Conservation (phyloP, 2,888 invertebrate genomes). For the Leucophenga montana region DNA sequence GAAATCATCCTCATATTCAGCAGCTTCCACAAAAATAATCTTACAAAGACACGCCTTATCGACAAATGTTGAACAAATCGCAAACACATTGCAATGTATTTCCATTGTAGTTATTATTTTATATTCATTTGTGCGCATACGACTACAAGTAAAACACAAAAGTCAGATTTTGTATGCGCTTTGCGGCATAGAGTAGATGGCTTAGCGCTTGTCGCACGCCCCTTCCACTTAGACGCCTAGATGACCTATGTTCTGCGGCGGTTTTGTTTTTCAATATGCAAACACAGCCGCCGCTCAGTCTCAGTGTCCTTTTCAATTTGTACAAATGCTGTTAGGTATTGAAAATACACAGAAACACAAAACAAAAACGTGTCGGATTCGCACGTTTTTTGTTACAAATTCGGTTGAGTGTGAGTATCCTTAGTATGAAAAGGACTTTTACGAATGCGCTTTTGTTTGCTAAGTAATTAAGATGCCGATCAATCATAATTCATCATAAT, state of each 20-base stretch:
- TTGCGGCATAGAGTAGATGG: slow-evolving; percentile 57
- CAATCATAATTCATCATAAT: slow-evolving; percentile 70
- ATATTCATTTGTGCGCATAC: neutral
- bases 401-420: neutral
- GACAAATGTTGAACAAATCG: too few species aligned
- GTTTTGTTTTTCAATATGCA: neutral
- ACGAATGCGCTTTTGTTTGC: slow-evolving; percentile 62
- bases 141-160: too few species aligned
- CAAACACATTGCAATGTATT: too few species aligned
- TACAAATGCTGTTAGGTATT: slow-evolving; percentile 32
- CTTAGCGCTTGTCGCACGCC: slow-evolving; percentile 48
- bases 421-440: slow-evolving; percentile 39
- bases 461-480: slow-evolving; percentile 69
- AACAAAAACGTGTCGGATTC: neutral
- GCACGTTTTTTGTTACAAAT: slow-evolving; percentile 7
- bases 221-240: slow-evolving; percentile 25
- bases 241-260: slow-evolving; percentile 41
- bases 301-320: slow-evolving; percentile 37
- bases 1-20: too few species aligned
- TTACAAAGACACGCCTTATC: too few species aligned
- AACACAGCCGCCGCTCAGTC: slow-evolving; percentile 39
- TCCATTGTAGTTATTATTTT: neutral
- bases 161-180: neutral
- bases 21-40: too few species aligned
- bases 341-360: slow-evolving; percentile 15